Conservation (phyloP, 2,888 invertebrate species). For the Agonopterix heracliana region DNA sequence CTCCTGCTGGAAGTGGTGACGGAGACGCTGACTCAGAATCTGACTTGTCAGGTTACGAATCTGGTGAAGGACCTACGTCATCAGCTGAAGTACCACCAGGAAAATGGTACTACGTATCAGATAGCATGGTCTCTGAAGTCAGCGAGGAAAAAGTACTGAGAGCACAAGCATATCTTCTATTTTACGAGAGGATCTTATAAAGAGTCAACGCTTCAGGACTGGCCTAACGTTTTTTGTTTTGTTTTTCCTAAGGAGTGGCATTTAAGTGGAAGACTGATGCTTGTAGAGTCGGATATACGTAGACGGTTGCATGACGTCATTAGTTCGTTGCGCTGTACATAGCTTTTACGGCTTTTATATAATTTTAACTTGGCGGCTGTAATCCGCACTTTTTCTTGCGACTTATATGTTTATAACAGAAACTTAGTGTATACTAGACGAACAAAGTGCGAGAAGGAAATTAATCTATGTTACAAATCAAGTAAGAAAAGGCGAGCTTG, state of each 20-base stretch:
- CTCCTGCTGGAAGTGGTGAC: conserved; percentile 57
- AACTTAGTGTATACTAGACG: background rate
- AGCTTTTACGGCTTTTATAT: conserved; percentile 26
- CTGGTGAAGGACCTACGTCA: conserved; percentile 59
- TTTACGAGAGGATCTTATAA: conserved; percentile 95
- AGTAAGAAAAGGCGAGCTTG: too few species aligned
- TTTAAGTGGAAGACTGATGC: conserved; percentile 61
- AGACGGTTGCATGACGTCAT: conserved; percentile 26
- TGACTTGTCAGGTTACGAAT: conserved; percentile 73
- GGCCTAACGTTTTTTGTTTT: conserved; percentile 24
- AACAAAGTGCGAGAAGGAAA: too few species aligned
- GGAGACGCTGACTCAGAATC: conserved; percentile 72
- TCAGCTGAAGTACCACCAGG: conserved; percentile 75
- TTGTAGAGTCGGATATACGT: conserved; percentile 27
- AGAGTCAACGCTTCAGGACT: conserved; percentile 6
- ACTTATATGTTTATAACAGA: conserved; percentile 7
- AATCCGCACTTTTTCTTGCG: conserved; percentile 3
- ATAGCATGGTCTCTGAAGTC: conserved; percentile 89
- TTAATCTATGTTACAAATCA: too few species aligned
- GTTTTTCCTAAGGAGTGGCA: conserved; percentile 36
- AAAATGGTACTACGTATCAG: conserved; percentile 96
- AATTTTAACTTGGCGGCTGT: conserved; percentile 3
- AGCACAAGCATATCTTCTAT: conserved; percentile 95
- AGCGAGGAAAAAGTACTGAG: conserved; percentile 86
- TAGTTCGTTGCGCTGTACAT: conserved; percentile 40